These are phyloP conservation scores for Oxygymnocypris stewartii DNA, from an alignment of 2,113 vertebrate species.

Conservation along the genomic window DNA sequence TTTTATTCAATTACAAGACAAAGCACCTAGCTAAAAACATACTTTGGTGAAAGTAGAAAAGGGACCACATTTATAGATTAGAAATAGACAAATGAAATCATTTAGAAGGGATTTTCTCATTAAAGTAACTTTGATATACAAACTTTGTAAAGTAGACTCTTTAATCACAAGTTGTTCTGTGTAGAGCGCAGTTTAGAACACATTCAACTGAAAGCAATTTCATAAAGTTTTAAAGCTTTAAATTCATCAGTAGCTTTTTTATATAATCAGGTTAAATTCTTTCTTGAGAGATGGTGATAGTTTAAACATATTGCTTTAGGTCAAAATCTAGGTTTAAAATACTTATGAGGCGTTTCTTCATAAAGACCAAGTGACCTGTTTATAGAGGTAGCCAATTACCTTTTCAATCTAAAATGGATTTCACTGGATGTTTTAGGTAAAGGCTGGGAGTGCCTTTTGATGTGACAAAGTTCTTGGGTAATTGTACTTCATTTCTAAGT, in stretches of 20 bases:
- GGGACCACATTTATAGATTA: not conserved
- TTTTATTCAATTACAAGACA: not conserved
- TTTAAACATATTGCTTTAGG: not conserved
- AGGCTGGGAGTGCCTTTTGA: not conserved
- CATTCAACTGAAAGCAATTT: not conserved
- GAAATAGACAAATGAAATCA: not conserved
- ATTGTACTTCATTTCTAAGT: not conserved
- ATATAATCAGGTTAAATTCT: not conserved
- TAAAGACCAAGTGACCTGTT: not conserved
- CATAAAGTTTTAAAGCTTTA: not conserved
- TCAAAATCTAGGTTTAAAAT: not conserved
- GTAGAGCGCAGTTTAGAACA: not conserved
- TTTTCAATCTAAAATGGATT: not conserved
- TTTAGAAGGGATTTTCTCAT: not conserved
- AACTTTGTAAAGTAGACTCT: not conserved
- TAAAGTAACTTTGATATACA: not conserved
- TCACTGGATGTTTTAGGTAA: not conserved
- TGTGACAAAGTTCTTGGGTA: not conserved
- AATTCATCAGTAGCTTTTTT: not conserved
- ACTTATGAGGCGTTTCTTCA: not conserved
- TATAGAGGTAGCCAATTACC: not conserved
- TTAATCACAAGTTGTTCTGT: not conserved
- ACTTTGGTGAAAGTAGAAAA: not conserved
- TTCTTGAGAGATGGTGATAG: not conserved
- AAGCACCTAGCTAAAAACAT: not conserved